These are phyloP conservation scores for Hiodon tergisus DNA, from an alignment of 2,113 vertebrate genomes.

Conservation along the genomic window DNA sequence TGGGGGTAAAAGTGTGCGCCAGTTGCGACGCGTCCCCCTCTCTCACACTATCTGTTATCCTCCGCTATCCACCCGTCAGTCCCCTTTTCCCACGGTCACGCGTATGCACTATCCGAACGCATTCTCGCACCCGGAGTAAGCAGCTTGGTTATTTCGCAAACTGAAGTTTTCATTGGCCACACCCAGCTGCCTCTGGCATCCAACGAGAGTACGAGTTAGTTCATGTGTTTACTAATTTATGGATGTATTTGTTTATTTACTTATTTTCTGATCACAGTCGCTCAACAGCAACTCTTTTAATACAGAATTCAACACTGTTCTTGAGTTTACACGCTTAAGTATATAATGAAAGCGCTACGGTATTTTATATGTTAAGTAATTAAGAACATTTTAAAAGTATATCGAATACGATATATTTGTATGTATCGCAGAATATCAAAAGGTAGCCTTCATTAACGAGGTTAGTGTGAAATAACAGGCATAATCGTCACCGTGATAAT, in stretches of 20 bases:
- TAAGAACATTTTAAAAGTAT: too few relatives aligned
- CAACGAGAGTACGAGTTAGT: neutral
- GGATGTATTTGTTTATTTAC: neutral
- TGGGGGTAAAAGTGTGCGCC: conserved; percentile 29
- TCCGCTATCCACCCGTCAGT: neutral
- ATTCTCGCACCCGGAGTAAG: neutral
- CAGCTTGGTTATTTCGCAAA: neutral
- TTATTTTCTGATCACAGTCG: neutral
- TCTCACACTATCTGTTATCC: conserved; percentile 14
- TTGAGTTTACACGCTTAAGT: neutral
- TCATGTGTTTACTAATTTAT: neutral
- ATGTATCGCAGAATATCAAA: too few relatives aligned
- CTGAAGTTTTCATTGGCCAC: conserved; percentile 9
- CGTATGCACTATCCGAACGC: neutral
- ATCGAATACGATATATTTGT: too few relatives aligned
- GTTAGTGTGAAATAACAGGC: too few relatives aligned
- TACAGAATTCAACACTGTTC: neutral
- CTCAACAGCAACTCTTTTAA: neutral
- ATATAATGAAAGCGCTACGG: too few relatives aligned
- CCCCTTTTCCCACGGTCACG: conserved; percentile 6
- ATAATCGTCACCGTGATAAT: too few relatives aligned
- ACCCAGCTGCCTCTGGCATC: neutral
- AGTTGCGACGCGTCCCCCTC: conserved; percentile 27
- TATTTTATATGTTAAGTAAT: too few relatives aligned
- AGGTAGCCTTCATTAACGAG: too few relatives aligned